These are phyloP conservation scores for Charina bottae DNA, from an alignment of 2,113 vertebrate genomes.

Conservation along the genomic window DNA sequence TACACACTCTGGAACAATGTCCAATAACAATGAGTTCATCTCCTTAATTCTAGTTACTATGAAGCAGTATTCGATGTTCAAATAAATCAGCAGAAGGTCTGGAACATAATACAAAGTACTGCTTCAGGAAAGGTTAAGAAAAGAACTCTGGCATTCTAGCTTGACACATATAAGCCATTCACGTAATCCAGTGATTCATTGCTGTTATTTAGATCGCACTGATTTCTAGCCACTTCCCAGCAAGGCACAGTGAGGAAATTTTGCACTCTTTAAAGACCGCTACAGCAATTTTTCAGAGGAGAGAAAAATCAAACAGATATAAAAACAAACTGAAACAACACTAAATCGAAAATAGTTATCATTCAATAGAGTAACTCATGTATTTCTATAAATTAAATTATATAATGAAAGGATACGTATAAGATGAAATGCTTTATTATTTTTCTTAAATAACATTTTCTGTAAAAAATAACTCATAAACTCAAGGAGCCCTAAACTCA, in stretches of 20 bases:
- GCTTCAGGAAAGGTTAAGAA: background rate
- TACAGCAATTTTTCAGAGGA: slow-evolving; percentile 24
- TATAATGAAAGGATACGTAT: slow-evolving; percentile 14
- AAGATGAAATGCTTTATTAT: slow-evolving; percentile 26
- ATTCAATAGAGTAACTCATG: background rate
- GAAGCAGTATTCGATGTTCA: background rate
- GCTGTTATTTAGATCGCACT: background rate
- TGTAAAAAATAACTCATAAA: background rate
- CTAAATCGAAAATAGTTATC: slow-evolving; percentile 11
- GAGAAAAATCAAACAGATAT: slow-evolving; percentile 27
- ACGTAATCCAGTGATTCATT: slow-evolving; percentile 27
- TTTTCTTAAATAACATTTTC: background rate
- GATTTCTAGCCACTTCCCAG: slow-evolving; percentile 42
- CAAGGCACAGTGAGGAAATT: slow-evolving; percentile 39
- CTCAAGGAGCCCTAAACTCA: background rate
- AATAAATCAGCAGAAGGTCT: background rate
- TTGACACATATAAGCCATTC: background rate
- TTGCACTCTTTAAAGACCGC: slow-evolving; percentile 36
- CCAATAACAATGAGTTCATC: background rate
- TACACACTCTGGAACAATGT: background rate
- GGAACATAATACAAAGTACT: background rate
- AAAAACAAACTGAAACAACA: background rate
- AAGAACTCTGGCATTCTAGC: background rate
- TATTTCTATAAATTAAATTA: slow-evolving; percentile 3
- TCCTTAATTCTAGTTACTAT: background rate